phyloP scores from a whole-genome alignment of 2,113 vertebrate species.

The Phycodurus eques region DNA sequence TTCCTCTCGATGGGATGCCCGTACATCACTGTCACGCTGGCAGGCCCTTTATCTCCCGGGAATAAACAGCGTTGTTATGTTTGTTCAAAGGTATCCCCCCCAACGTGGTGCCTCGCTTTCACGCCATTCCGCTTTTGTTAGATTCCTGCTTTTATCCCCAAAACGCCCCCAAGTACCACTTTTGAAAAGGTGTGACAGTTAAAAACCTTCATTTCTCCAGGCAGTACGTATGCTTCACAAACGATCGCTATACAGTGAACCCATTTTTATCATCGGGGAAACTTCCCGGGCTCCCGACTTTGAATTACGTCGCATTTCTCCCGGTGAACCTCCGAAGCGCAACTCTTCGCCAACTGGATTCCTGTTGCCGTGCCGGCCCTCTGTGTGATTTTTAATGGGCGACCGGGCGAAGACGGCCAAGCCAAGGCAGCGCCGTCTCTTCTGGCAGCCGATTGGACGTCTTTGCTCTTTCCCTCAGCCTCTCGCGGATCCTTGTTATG shows the following conservation, averaged over 20 bases:
- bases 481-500: slow-evolving; percentile 11
- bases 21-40: slow-evolving; percentile 62
- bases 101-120: background rate
- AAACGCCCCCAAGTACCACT: background rate
- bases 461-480: slow-evolving; percentile 36
- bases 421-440: slow-evolving; percentile 23
- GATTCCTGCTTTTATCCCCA: background rate
- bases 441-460: slow-evolving; percentile 26
- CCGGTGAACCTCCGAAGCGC: too few species aligned
- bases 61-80: slow-evolving; percentile 37
- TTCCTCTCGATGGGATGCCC: slow-evolving; percentile 38
- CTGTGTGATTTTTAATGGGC: slow-evolving; percentile 42
- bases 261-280: too few species aligned
- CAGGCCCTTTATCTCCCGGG: slow-evolving; percentile 49
- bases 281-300: too few species aligned
- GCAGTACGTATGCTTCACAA: too few species aligned
- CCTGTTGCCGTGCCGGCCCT: too few species aligned
- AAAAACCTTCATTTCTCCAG: too few species aligned
- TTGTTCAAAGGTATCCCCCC: background rate
- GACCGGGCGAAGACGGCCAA: slow-evolving; percentile 11
- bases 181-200: too few species aligned
- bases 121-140: background rate
- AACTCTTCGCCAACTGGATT: too few species aligned
- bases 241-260: too few species aligned
- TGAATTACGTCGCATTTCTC: too few species aligned